Evolutionary conservation across 2,888 invertebrate species (phyloP), one percentile per base, ranked within the genome.

Genomic region (Synanthedon andrenaeformis): DNA sequence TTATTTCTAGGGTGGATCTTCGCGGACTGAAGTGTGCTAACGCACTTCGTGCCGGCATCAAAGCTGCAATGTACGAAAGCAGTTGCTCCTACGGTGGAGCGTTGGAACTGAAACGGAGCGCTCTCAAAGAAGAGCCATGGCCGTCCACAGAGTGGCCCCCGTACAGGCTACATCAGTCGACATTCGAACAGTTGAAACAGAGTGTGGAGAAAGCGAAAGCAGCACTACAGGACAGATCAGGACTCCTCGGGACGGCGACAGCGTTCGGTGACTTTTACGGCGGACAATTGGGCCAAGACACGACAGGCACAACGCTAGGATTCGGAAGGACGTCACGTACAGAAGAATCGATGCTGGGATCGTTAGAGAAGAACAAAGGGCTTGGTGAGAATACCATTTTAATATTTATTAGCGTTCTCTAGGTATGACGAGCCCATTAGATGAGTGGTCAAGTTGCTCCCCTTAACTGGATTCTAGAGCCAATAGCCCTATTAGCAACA

Each of bases 201-300:
- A 95, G 95, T 69, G 95, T 96, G 49, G 96, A 96, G 74, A 96
- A 96, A 72, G 96, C 96, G 49, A 96, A 96, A 74, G 95, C 95
- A 1, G 96, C 95, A 0, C 84, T 96, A 51, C 93, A 93, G 75
- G 93, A 93, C 75, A 64, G 87, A 12, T 92, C 91, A 42, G 90
- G 92, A 11, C 90, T 93, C 62, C 86, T 93, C 58, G 92, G 93
- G 0, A 89, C 92, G 12, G 90, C 92, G 52, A 93, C 92, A 58
- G 93, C 93, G 3, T 93, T 93, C 79, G 91, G 93, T 83, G 89
- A 91, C 62, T 88, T 91, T 63, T 91, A 91, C 69, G 89, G 89
- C 41, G 90, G 90, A 0, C 81, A 89, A 69, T 63, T 89, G 66
- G 78, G 81, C 48, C 80, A 84, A 61, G 82, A 88, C 57, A 68